phyloP scores from a whole-genome alignment of 2,113 vertebrate species.

The Mormyrus lacerda region DNA sequence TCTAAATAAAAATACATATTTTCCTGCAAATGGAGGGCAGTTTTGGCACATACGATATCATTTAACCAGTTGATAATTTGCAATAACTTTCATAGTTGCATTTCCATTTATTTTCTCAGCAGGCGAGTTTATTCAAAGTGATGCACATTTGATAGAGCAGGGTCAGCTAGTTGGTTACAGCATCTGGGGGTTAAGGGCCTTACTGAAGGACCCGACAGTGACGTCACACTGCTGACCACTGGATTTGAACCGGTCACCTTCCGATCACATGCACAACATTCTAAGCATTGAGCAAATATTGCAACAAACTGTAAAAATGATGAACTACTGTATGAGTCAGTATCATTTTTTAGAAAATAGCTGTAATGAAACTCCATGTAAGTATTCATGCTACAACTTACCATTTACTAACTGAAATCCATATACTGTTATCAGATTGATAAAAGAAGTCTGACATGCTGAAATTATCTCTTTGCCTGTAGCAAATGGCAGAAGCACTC shows the following conservation, averaged over 20 bases:
- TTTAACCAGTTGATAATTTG: not conserved
- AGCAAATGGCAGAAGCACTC: not conserved
- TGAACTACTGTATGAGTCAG: not conserved
- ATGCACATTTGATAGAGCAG: not conserved
- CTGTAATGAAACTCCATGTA: not conserved
- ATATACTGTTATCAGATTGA: not conserved
- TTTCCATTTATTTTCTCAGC: not conserved
- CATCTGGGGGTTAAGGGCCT: not conserved
- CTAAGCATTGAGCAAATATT: not conserved
- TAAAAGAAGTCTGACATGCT: not conserved
- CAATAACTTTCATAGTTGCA: not conserved
- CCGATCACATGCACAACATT: not conserved
- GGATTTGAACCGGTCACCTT: not conserved
- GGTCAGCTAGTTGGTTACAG: not conserved
- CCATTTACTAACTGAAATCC: not conserved
- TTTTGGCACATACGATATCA: not conserved
- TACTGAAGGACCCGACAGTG: not conserved
- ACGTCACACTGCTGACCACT: not conserved
- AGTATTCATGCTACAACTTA: not conserved
- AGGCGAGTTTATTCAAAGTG: not conserved
- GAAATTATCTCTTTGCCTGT: not conserved
- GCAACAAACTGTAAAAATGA: not conserved
- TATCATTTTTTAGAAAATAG: no score
- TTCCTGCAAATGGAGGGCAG: not conserved
- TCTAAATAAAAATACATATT: not conserved